These are phyloP conservation scores for Anguilla marmorata DNA, from an alignment of 2,797 vertebrate species.

Conservation along the genomic window DNA sequence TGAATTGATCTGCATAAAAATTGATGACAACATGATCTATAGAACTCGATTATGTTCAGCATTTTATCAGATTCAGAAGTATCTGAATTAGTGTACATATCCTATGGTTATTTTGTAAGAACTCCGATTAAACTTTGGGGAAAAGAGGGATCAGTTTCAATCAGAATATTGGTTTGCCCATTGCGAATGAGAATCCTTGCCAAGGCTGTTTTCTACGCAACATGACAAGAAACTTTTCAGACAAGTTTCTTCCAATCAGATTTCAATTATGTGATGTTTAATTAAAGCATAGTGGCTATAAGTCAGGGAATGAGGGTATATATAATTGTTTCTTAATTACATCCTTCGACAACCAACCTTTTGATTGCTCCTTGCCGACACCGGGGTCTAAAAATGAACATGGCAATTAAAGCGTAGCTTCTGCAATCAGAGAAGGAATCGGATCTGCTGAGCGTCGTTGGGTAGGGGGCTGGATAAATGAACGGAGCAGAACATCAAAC, in stretches of 20 bases:
- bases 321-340: slow-evolving; percentile 51
- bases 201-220: neutral
- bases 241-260: slow-evolving; percentile 7
- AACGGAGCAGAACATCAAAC: slow-evolving; percentile 3
- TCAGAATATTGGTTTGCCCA: neutral
- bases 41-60: neutral
- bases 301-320: slow-evolving; percentile 46
- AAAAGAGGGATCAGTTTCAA: neutral
- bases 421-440: slow-evolving; percentile 48
- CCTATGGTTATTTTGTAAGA: neutral
- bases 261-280: slow-evolving; percentile 17
- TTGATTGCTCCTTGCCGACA: slow-evolving; percentile 47
- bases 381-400: slow-evolving; percentile 45
- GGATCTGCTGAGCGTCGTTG: slow-evolving; percentile 38
- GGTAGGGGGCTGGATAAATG: neutral
- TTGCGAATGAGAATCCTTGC: slow-evolving; percentile 7
- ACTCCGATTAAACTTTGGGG: neutral
- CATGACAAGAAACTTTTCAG: neutral
- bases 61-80: neutral
- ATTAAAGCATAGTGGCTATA: slow-evolving; percentile 32
- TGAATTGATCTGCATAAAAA: neutral
- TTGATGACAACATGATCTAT: neutral
- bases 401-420: slow-evolving; percentile 51
- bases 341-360: slow-evolving; percentile 46
- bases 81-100: neutral